A percentile compares a stretch with the other conserved stretches of the same genome.
Evolutionary conservation across 1,140 invertebrate species (phyloP).

Genomic region (Drosophila sucinea): DNA sequence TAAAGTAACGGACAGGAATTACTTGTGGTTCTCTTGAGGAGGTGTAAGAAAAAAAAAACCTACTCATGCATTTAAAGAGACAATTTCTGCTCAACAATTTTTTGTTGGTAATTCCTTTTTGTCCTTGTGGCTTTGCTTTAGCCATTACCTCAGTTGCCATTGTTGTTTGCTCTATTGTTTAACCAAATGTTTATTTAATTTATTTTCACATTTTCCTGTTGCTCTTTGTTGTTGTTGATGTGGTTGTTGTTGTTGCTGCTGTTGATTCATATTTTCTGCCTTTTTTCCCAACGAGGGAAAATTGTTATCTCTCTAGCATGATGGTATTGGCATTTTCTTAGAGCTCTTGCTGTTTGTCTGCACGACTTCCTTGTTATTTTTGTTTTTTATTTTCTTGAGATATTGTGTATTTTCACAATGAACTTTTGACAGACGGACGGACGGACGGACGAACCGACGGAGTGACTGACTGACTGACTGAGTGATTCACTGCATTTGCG

Average conservation of each 20-base stretch:
- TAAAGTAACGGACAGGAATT: no score
- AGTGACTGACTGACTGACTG: not conserved
- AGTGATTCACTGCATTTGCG: constrained; percentile 44
- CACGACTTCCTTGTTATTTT: constrained; percentile 29
- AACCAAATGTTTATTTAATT: constrained; percentile 7
- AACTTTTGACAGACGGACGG: constrained; percentile 28
- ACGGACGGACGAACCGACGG: no score
- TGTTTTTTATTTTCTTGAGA: constrained; percentile 15
- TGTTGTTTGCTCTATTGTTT: constrained; percentile 14
- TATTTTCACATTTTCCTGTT: constrained; percentile 9
- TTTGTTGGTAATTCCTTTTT: not conserved
- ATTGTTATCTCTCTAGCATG: constrained; percentile 42
- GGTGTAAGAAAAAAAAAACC: not conserved
- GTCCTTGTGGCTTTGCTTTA: not conserved
- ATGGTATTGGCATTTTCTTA: constrained; percentile 39
- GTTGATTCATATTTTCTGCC: constrained; percentile 29
- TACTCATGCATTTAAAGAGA: constrained; percentile 1
- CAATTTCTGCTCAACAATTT: not conserved
- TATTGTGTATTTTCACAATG: constrained; percentile 19
- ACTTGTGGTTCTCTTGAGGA: not conserved
- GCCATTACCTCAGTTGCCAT: constrained; percentile 1
- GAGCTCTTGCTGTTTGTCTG: constrained; percentile 17
- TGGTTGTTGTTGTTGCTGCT: constrained; percentile 4
- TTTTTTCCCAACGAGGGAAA: constrained; percentile 26
- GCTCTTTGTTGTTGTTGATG: not conserved